These are phyloP conservation scores for Pomatostomus ruficeps DNA, from an alignment of 2,113 vertebrate genomes.

Conservation along the genomic window DNA sequence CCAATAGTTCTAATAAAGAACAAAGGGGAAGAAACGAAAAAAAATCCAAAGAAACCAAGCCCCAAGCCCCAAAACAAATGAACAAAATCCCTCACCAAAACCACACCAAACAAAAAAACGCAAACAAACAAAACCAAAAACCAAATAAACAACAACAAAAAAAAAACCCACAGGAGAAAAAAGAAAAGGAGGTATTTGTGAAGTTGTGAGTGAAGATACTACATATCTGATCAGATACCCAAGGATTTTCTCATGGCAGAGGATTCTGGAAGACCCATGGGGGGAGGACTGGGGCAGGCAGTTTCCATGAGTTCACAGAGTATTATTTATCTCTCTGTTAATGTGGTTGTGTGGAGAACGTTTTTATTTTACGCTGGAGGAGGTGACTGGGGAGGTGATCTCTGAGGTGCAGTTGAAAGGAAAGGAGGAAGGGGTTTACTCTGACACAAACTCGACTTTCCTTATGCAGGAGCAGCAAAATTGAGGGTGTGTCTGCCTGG, in stretches of 20 bases:
- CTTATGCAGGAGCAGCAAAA: neutral
- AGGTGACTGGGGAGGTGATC: neutral
- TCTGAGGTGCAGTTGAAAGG: neutral
- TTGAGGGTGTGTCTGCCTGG: neutral
- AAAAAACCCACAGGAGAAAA: neutral
- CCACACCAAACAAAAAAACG: neutral
- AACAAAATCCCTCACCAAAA: neutral
- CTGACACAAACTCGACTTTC: neutral
- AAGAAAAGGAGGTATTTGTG: accelerated
- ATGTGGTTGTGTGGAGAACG: neutral
- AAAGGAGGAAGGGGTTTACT: neutral
- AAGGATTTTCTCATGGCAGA: neutral
- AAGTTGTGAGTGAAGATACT: neutral
- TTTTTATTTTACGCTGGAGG: neutral
- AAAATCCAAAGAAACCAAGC: neutral
- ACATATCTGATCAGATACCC: neutral
- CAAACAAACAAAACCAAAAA: neutral
- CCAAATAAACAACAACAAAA: neutral
- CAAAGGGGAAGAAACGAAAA: neutral
- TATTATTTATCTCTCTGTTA: neutral
- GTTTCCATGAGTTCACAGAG: neutral
- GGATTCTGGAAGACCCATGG: neutral
- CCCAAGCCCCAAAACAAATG: neutral
- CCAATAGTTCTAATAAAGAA: neutral
- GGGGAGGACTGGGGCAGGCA: neutral